A percentile compares a stretch with the other conserved stretches of the same genome.
These are phyloP conservation scores for Megaceryle torquata DNA, from an alignment of 2,113 vertebrate species.

Conservation along the genomic window DNA sequence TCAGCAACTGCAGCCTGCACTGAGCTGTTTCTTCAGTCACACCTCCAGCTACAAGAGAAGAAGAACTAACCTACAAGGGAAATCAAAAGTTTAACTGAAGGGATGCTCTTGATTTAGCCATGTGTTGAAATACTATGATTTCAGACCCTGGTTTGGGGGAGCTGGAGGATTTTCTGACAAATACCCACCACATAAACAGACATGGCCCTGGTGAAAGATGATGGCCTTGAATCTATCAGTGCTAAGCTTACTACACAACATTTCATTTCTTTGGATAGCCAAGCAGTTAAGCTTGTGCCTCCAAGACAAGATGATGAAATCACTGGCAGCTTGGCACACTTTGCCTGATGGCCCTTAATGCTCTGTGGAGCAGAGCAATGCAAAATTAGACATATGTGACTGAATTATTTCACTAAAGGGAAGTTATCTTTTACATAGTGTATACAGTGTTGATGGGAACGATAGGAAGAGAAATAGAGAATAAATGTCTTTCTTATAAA, in stretches of 20 bases:
- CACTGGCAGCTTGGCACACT: neutral
- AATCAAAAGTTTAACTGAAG: neutral
- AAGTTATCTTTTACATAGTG: neutral
- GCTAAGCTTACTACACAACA: neutral
- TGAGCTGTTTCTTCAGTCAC: neutral
- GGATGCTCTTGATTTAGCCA: neutral
- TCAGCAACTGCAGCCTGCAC: neutral
- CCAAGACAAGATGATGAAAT: neutral
- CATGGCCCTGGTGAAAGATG: neutral
- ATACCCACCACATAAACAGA: neutral
- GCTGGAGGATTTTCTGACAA: neutral
- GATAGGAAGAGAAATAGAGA: neutral
- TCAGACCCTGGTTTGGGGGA: neutral
- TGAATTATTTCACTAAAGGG: neutral
- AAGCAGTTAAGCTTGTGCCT: neutral
- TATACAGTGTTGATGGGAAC: neutral
- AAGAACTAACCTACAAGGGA: neutral
- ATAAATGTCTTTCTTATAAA: rapidly evolving
- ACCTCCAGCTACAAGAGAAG: neutral
- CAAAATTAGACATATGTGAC: neutral
- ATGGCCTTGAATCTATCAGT: neutral
- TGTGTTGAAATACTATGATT: neutral
- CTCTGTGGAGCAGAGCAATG: neutral
- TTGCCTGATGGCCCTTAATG: neutral
- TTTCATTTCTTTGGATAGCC: neutral